phyloP scores from a whole-genome alignment of 2,888 invertebrate genomes.

The Girardia tigrina region DNA sequence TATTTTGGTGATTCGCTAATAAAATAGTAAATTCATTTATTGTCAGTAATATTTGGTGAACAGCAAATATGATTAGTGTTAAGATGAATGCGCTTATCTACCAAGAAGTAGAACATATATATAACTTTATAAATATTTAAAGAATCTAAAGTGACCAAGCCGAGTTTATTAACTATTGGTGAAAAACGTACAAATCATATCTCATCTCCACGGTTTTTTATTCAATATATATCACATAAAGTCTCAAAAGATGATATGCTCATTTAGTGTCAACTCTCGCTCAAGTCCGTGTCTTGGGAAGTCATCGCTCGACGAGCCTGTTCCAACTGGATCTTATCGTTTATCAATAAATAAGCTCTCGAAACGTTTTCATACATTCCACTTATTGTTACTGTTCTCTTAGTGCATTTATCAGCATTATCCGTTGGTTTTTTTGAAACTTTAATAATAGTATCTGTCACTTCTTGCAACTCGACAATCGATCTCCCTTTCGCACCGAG shows the following conservation, averaged over 20 bases:
- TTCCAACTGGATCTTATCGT: neutral
- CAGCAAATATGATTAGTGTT: too few relatives aligned
- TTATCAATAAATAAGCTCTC: neutral
- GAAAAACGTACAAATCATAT: neutral
- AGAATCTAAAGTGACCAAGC: neutral
- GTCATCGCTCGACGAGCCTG: neutral
- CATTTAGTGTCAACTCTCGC: neutral
- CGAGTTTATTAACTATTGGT: neutral
- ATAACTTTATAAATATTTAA: neutral
- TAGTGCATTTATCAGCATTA: neutral
- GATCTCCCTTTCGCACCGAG: conserved; percentile 21
- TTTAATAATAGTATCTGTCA: conserved; percentile 4
- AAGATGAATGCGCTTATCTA: too few relatives aligned
- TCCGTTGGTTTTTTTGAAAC: conserved; percentile 17
- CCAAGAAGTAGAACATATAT: too few relatives aligned
- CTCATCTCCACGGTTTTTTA: neutral
- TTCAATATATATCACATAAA: neutral
- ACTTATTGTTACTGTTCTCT: conserved; percentile 8
- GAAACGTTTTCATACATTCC: conserved; percentile 17
- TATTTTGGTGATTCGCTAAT: too few relatives aligned
- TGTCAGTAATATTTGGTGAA: too few relatives aligned
- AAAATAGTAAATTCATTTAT: too few relatives aligned
- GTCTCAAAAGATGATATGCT: neutral
- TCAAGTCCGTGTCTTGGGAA: neutral
- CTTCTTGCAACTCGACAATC: conserved; percentile 17